Percentiles rank a stretch among this genome's conserved stretches.
Conservation (phyloP, 37 sponge, comb jelly and placozoan genomes). For the Sycon ciliatum region DNA sequence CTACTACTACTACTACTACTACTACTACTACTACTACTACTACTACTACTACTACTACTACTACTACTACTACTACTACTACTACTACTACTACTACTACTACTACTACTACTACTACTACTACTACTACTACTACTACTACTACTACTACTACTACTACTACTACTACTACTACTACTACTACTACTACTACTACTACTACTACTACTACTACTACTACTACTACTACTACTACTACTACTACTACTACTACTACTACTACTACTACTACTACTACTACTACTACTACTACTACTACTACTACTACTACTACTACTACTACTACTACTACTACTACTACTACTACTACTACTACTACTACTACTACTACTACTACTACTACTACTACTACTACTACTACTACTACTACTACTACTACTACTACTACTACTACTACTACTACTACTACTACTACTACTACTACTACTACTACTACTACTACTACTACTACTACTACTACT, state of each 20-base stretch:
- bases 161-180: slow-evolving; percentile 9
- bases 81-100: slow-evolving; percentile 9
- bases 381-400: slow-evolving; percentile 9
- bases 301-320: slow-evolving; percentile 9
- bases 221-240: slow-evolving; percentile 9
- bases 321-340: slow-evolving; percentile 9
- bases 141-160: background rate
- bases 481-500: slow-evolving; percentile 9
- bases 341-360: slow-evolving; percentile 9
- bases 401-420: slow-evolving; percentile 9
- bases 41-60: slow-evolving; percentile 9
- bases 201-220: slow-evolving; percentile 9
- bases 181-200: slow-evolving; percentile 9
- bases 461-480: slow-evolving; percentile 9
- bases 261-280: slow-evolving; percentile 9
- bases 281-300: slow-evolving; percentile 9
- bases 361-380: slow-evolving; percentile 9
- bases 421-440: slow-evolving; percentile 9
- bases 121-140: slow-evolving; percentile 1
- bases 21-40: slow-evolving; percentile 9
- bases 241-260: slow-evolving; percentile 9
- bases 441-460: slow-evolving; percentile 9
- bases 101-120: slow-evolving; percentile 9
- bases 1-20: slow-evolving; percentile 9
- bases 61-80: slow-evolving; percentile 9